Percentiles rank a stretch among this genome's conserved stretches.
phyloP scores from a whole-genome alignment of 2,797 vertebrate genomes.

The Buphagus erythrorhynchus region DNA sequence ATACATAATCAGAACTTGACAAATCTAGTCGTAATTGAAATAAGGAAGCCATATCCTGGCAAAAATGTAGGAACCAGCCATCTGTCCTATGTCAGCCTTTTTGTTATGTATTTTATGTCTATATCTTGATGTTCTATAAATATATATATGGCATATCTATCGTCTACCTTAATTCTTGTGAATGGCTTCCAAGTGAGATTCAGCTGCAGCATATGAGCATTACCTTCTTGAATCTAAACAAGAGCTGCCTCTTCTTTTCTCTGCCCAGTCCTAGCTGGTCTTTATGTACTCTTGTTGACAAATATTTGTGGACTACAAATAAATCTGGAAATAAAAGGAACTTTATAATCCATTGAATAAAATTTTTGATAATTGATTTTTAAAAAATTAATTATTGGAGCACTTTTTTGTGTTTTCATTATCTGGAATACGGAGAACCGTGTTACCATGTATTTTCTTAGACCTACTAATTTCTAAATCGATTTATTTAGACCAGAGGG shows the following conservation, averaged over 20 bases:
- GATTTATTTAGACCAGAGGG: background rate
- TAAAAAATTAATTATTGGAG: background rate
- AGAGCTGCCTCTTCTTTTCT: background rate
- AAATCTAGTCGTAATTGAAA: background rate
- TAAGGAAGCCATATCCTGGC: background rate
- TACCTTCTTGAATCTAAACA: background rate
- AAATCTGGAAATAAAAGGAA: background rate
- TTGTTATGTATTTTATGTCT: constrained; percentile 18
- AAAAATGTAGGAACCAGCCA: constrained; percentile 9
- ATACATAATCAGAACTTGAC: background rate
- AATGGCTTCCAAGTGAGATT: background rate
- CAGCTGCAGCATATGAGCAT: background rate
- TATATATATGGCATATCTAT: background rate
- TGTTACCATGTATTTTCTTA: background rate
- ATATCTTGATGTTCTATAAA: background rate
- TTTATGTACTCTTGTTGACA: background rate
- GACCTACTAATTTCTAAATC: background rate
- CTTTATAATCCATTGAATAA: background rate
- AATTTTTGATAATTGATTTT: background rate
- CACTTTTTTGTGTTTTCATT: background rate
- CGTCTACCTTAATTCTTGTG: background rate
- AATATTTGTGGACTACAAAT: background rate
- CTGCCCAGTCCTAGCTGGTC: background rate
- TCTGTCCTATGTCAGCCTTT: constrained; percentile 49
- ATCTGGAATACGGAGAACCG: background rate